Percentiles rank a stretch among this genome's conserved stretches.
These are phyloP conservation scores for Pammene fasciana DNA, from an alignment of 2,888 invertebrate genomes.

Conservation along the genomic window DNA sequence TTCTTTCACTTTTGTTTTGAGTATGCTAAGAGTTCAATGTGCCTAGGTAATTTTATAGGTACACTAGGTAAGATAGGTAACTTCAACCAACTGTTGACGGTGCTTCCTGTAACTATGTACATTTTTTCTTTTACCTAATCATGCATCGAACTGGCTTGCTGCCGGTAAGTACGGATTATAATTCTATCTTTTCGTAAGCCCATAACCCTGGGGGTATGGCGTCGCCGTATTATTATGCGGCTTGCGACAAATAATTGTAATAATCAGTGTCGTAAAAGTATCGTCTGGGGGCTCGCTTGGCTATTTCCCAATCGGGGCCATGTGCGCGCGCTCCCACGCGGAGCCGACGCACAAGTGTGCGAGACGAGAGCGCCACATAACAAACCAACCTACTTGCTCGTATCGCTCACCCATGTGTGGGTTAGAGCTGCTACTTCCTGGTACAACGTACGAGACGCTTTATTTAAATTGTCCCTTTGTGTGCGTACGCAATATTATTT, in stretches of 20 bases:
- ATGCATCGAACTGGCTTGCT: no score
- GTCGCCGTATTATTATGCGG: conserved; percentile 34
- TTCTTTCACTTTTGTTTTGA: neutral
- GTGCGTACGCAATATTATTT: conserved; percentile 79
- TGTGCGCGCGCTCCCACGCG: conserved; percentile 83
- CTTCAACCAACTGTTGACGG: neutral
- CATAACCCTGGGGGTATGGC: conserved; percentile 1
- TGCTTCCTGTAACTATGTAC: no score
- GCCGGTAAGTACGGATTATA: neutral
- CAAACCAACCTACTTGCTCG: conserved; percentile 62
- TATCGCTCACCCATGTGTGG: conserved; percentile 66
- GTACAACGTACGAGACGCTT: conserved; percentile 80
- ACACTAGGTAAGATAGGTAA: neutral
- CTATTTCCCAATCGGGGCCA: conserved; percentile 80
- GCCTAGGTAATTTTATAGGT: neutral
- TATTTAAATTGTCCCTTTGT: conserved; percentile 79
- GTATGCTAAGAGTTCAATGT: no score
- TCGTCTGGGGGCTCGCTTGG: conserved; percentile 79
- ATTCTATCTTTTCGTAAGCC: conserved; percentile 15
- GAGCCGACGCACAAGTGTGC: conserved; percentile 76
- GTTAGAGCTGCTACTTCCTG: conserved; percentile 81
- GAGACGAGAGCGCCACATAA: conserved; percentile 66
- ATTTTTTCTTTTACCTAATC: no score
- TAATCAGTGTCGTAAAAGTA: conserved; percentile 73
- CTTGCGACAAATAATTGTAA: conserved; percentile 59